Base-by-base conservation (phyloP, 2,797 vertebrate genomes). In the Cyprinella venusta region DNA sequence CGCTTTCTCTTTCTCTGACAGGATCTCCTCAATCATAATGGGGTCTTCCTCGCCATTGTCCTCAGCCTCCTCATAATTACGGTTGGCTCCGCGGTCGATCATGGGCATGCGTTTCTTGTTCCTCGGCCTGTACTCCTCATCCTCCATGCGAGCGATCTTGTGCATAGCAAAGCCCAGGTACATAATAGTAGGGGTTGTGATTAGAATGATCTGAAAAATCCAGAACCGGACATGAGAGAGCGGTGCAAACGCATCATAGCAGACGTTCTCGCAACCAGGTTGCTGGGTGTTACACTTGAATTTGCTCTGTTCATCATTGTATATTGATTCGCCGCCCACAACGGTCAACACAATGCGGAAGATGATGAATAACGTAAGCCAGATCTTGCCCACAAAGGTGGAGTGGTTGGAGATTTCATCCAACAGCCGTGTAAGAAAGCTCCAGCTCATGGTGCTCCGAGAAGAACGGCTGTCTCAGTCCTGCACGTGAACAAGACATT, bases 371-470 rank as follows among this genome's bases (percentile, higher is more conserved):
- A 97, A 91, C 0, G 96, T 97, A 83, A 98, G 94, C 97, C 97
- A 98, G 85, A 98, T 94, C 91, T 98, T 98, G 63, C 97, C 97
- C 86, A 98, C 96, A 0, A 97, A 98, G 61, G 97, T 98, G 0
- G 97, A 98, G 89, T 98, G 97, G 86, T 98, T 97, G 92, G 96
- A 97, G 87, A 98, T 97, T 93, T 98, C 97, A 80, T 98, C 97
- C 87, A 98, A 90, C 79, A 98, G 94, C 36, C 96, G 95, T 0
- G 97, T 98, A 74, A 98, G 92, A 89, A 98, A 98, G 80, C 96
- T 97, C 97, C 97, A 98, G 86, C 97, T 98, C 97, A 98, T 98
- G 90, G 88, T 94, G 90, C 72, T 76, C 67, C 79, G 71, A 12
- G 36, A 33, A 72, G 54, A 30, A 4, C 63, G 36, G 83, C 15